Evolutionary conservation across 2,797 vertebrate genomes (phyloP), one percentile per base, ranked within the genome.

Genomic region (Rhinatrema bivittatum): DNA sequence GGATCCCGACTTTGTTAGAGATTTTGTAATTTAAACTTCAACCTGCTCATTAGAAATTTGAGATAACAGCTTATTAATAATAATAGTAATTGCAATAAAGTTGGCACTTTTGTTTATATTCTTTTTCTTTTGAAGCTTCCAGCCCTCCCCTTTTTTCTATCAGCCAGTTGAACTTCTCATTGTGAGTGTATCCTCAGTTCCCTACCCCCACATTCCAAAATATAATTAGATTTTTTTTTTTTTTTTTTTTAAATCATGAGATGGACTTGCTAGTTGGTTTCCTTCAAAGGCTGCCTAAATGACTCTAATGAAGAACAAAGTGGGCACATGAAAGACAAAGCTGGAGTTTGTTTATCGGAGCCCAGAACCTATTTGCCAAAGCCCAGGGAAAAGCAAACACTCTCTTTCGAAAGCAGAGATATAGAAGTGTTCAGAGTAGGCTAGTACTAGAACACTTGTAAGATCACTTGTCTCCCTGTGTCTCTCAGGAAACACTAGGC

Each of bases 1-100:
- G 66, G 78, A 68, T 70, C 64, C 65, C 56, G 76, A 76, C 60
- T 76, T 57, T 53, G 68, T 69, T 54, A 74, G 70, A 50, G 65
- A 72, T 76, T 71, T 80, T 76, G 84, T 85, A 84, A 89, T 84
- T 80, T 72, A 75, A 86, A 78, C 78, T 67, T 53, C 68, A 68
- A 78, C 54, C 76, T 76, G 68, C 64, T 74, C 84, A 84, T 84
- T 85, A 70, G 67, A 83, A 91, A 84, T 65, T 54, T 56, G 64
- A 82, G 76, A 67, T 62, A 70, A 76, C 53, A 46, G 50, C 51
- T 66, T 50, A 65, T 70, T 68, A 73, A 70, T 65, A 71, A 55
- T 31, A 38, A 58, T 54, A 41, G 37, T 31, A 19, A 16, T n/a
- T n/a, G 27, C 30, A 41, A 23, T 36, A 51, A n/a, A 39, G 33